Conservation (phyloP, 2,888 invertebrate species). For the Tuberolachnus salignus region DNA sequence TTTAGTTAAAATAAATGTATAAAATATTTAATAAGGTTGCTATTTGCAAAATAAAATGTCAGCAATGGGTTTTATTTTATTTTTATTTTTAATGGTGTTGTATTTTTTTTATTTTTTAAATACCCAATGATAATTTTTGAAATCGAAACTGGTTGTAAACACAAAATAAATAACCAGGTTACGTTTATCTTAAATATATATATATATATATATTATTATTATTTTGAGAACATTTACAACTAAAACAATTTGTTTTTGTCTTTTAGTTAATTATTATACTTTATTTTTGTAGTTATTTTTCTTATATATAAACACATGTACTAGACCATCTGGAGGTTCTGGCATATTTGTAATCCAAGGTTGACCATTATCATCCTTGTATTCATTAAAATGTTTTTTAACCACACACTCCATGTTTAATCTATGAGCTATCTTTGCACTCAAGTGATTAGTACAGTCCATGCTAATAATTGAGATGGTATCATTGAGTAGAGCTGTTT, state of each 20-base stretch:
- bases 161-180: too few relatives aligned
- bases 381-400: constrained; percentile 39
- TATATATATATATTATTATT: not conserved
- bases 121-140: too few relatives aligned
- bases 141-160: too few relatives aligned
- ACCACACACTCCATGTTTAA: constrained; percentile 44
- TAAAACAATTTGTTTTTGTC: too few relatives aligned
- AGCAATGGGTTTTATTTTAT: too few relatives aligned
- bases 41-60: too few relatives aligned
- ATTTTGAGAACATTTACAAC: too few relatives aligned
- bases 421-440: constrained; percentile 31
- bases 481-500: constrained; percentile 25
- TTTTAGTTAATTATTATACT: not conserved
- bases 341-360: constrained; percentile 33
- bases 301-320: constrained; percentile 35
- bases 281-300: constrained; percentile 37
- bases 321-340: constrained; percentile 8
- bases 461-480: constrained; percentile 27
- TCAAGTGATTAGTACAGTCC: constrained; percentile 31
- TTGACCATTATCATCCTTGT: constrained; percentile 11
- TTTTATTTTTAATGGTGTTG: too few relatives aligned
- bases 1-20: too few relatives aligned
- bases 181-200: not conserved
- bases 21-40: too few relatives aligned
- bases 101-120: too few relatives aligned